phyloP scores from a whole-genome alignment of 2,113 vertebrate species.

The Lepisosteus osseus region DNA sequence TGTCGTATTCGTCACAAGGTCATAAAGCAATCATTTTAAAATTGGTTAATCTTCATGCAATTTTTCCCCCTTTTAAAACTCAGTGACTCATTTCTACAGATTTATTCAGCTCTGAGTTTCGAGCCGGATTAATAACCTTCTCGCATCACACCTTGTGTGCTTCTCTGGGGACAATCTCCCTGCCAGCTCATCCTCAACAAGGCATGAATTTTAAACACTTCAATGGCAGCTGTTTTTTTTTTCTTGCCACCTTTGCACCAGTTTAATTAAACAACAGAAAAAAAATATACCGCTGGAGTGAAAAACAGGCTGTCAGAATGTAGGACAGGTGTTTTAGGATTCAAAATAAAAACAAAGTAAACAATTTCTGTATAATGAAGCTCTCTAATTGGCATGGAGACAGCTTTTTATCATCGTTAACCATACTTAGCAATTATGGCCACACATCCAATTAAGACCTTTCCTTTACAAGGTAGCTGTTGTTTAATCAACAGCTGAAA shows the following conservation, averaged over 20 bases:
- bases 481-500: too few species aligned
- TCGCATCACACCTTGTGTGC: background rate
- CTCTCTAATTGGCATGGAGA: background rate
- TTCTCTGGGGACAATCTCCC: background rate
- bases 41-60: background rate
- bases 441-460: too few species aligned
- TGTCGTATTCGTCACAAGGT: too few species aligned
- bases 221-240: conserved; percentile 2
- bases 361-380: background rate
- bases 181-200: background rate
- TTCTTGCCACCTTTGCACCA: background rate
- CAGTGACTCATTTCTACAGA: conserved; percentile 1
- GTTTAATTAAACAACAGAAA: background rate
- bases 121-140: background rate
- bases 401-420: background rate
- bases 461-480: too few species aligned
- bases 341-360: background rate
- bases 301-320: background rate
- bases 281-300: background rate
- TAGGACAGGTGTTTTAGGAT: background rate
- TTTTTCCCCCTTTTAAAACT: background rate
- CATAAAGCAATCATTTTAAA: background rate
- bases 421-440: background rate
- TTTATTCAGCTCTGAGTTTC: background rate
- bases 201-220: background rate